phyloP scores from a whole-genome alignment of 2,113 vertebrate genomes.

The Gnathonemus longibarbis region DNA sequence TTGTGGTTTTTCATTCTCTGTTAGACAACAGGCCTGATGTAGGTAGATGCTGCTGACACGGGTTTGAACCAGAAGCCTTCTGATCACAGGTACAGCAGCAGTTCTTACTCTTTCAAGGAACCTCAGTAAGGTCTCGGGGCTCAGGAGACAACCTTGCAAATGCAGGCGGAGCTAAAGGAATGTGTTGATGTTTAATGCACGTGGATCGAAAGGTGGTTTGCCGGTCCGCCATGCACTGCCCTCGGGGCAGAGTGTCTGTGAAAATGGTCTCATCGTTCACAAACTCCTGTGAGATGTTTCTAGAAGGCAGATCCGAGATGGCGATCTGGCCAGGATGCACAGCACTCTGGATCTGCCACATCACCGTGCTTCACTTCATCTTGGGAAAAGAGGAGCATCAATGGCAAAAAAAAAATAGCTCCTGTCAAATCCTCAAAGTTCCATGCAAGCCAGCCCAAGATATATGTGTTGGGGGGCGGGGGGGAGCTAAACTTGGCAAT shows the following conservation, averaged over 20 bases:
- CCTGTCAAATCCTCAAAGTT: not conserved
- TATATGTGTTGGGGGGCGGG: not conserved
- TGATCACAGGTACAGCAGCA: not conserved
- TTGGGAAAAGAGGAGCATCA: not conserved
- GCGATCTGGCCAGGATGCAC: not conserved
- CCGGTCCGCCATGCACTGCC: not conserved
- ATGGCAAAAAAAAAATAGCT: not conserved
- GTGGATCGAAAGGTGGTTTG: not conserved
- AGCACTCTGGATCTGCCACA: not conserved
- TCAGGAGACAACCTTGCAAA: not conserved
- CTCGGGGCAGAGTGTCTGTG: not conserved
- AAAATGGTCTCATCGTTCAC: not conserved
- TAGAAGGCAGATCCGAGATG: not conserved
- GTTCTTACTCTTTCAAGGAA: not conserved
- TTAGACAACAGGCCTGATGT: not conserved
- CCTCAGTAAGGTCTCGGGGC: not conserved
- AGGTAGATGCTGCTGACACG: not conserved
- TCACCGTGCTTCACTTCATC: not conserved
- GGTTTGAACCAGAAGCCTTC: not conserved
- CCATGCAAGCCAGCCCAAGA: not conserved
- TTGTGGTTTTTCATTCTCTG: not conserved
- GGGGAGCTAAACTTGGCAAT: not conserved
- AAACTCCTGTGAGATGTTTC: not conserved
- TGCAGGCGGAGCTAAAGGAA: not conserved
- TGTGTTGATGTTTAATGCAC: not conserved